These are phyloP conservation scores for Paralvinella palmiformis DNA, from an alignment of 1,140 invertebrate species.

Conservation along the genomic window DNA sequence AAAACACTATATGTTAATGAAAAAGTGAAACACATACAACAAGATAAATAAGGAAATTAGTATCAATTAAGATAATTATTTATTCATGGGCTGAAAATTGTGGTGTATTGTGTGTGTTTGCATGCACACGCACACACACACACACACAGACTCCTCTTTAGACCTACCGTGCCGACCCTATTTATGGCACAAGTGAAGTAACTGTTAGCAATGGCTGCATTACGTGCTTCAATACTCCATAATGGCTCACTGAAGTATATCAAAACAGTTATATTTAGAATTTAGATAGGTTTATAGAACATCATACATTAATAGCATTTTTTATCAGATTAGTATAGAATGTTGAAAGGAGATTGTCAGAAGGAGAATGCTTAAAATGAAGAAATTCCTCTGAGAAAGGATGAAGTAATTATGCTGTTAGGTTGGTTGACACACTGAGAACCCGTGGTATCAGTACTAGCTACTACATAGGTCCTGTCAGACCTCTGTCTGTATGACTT, in stretches of 20 bases:
- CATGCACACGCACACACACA: background rate
- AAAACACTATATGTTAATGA: slow-evolving; percentile 3
- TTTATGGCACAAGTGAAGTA: slow-evolving; percentile 85
- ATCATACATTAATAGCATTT: too few species aligned
- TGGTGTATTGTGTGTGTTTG: background rate
- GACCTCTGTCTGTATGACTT: too few species aligned
- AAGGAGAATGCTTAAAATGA: too few species aligned
- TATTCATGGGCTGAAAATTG: background rate
- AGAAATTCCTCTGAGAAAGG: too few species aligned
- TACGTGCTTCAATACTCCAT: slow-evolving; percentile 92
- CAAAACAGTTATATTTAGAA: too few species aligned
- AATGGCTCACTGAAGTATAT: slow-evolving; percentile 81
- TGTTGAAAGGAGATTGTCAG: too few species aligned
- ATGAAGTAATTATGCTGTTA: too few species aligned
- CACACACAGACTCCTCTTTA: background rate
- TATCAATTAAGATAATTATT: slow-evolving; percentile 6
- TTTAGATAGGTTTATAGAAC: too few species aligned
- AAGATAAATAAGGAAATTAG: background rate
- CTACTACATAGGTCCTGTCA: too few species aligned
- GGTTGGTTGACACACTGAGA: too few species aligned
- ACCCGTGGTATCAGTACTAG: too few species aligned
- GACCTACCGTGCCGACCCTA: slow-evolving; percentile 75
- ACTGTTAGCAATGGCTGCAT: slow-evolving; percentile 92
- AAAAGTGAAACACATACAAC: background rate
- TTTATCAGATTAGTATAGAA: too few species aligned